Percentiles rank a stretch among this genome's conserved stretches.
Conservation (phyloP, 2,113 vertebrate species). For the Sapayoa aenigma region DNA sequence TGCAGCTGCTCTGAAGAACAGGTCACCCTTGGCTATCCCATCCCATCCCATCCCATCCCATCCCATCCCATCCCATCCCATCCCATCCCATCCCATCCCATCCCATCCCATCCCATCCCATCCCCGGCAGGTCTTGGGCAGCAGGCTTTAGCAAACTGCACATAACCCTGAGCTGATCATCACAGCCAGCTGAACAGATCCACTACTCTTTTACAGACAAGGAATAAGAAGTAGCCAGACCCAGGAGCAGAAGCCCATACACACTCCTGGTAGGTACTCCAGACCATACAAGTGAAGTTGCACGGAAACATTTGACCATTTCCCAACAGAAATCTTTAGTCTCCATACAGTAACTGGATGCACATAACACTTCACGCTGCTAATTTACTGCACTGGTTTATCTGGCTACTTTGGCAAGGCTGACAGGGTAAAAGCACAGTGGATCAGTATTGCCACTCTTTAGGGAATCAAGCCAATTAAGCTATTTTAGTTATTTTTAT, state of each 20-base stretch:
- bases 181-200: not conserved
- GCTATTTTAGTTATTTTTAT: not conserved
- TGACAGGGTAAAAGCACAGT: not conserved
- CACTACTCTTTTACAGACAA: not conserved
- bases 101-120: too few species aligned
- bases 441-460: not conserved
- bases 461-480: not conserved
- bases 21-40: not conserved
- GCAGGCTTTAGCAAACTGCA: not conserved
- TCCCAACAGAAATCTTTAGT: not conserved
- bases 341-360: not conserved
- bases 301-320: not conserved
- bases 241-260: not conserved
- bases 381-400: not conserved
- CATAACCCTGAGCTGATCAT: fast-evolving
- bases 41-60: too few species aligned
- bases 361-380: not conserved
- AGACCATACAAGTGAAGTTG: not conserved
- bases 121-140: not conserved
- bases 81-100: too few species aligned
- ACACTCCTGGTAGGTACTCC: not conserved
- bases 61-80: too few species aligned
- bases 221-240: not conserved
- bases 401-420: not conserved
- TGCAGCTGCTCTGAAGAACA: not conserved